These are phyloP conservation scores for Merodon equestris DNA, from an alignment of 2,888 invertebrate genomes.

Conservation along the genomic window DNA sequence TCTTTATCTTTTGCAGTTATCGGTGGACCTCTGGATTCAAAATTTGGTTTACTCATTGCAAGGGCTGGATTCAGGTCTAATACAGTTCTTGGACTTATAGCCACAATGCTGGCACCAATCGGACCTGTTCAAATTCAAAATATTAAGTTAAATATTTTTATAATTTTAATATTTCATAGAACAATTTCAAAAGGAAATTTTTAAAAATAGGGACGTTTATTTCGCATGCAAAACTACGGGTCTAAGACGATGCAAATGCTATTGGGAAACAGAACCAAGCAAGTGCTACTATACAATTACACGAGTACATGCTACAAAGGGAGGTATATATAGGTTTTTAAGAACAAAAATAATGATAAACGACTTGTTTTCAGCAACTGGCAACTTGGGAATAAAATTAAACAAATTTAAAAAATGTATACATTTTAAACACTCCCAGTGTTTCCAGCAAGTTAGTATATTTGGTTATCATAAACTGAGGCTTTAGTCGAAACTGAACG, in stretches of 20 bases:
- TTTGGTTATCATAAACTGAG: conserved; percentile 60
- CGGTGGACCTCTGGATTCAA: conserved; percentile 75
- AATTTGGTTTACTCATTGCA: conserved; percentile 78
- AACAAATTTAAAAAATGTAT: conserved; percentile 47
- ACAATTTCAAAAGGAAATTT: too few relatives aligned
- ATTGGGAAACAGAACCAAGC: too few relatives aligned
- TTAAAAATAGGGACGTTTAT: too few relatives aligned
- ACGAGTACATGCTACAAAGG: conserved; percentile 16
- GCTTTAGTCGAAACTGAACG: conserved; percentile 79
- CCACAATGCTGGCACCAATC: conserved; percentile 79
- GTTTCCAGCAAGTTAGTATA: conserved; percentile 54
- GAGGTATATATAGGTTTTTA: conserved; percentile 1
- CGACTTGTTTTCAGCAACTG: conserved; percentile 27
- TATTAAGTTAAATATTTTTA: background rate
- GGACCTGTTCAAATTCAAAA: conserved; percentile 74
- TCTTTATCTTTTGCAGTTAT: conserved; percentile 72
- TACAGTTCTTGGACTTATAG: conserved; percentile 79
- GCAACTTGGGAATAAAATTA: conserved; percentile 18
- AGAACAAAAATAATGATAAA: conserved; percentile 5
- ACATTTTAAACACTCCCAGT: conserved; percentile 56
- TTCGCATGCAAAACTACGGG: too few relatives aligned
- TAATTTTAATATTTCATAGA: background rate
- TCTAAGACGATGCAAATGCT: too few relatives aligned
- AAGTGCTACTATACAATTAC: background rate
- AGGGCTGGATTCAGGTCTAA: conserved; percentile 78